Base-by-base conservation (phyloP, 1,140 invertebrate genomes). In the Acromyrmex echinatior region DNA sequence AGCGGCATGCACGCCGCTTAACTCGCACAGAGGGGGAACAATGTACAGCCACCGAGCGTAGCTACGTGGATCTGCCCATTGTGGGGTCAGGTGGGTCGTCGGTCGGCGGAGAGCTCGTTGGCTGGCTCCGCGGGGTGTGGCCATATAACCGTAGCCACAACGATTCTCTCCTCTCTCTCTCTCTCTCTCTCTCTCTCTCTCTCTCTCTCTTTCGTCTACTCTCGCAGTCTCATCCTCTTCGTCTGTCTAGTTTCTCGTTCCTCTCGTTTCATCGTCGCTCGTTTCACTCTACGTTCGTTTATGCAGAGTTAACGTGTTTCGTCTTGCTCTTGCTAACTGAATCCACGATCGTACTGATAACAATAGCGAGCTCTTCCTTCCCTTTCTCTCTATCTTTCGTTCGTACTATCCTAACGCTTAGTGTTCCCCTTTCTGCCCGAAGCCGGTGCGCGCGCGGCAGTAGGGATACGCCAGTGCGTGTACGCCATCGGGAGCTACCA, bases 91-190 rank as follows among this genome's bases (percentile, higher is more conserved):
- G 90, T 92, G 87, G 86, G 58, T 92, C 89, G 92, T 79, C 87
- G 62, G 84, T 88, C 88, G 87, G 79, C 74, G 77, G 80, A 85
- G 86, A 91, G 87, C 92, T 87, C 89, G 92, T 93, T 93, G 92
- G 92, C 89, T 92, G 92, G 87, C 88, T 90, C 53, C 86, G 79
- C 87, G 92, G 92, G 92, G 92, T 93, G 92, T 93, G 92, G 92
- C 92, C 86, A 93, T 86, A 91, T 87, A 92, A 92, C 87, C 88
- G 88, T 91, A 92, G 90, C 86, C 87, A 74, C 91, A 87, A 87
- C 89, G 78, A 76, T 56, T 60, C 80, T 87, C 60, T 45, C 70
- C 56, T 53, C 79, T 87, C 60, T 45, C 68, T 86, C 60, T 63
- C 62, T 62, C 49, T 84, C 84, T 86, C 28, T n/a, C n/a, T n/a